phyloP scores from a whole-genome alignment of 2,888 invertebrate genomes.

The Andrena fulva region DNA sequence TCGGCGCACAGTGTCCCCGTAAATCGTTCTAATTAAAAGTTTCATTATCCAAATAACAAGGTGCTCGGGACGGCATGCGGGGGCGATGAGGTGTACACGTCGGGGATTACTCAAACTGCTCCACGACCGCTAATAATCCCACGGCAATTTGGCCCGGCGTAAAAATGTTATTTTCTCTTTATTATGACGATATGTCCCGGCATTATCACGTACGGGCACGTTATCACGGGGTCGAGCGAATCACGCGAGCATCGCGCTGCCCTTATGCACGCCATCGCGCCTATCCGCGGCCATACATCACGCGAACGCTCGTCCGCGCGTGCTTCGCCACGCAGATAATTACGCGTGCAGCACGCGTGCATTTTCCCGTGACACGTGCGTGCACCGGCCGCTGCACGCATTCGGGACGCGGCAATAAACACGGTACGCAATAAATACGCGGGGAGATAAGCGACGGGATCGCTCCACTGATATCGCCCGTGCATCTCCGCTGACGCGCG shows the following conservation, averaged over 20 bases:
- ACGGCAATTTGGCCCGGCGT: constrained; percentile 34
- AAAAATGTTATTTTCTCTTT: constrained; percentile 30
- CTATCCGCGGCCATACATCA: constrained; percentile 49
- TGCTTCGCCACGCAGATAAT: constrained; percentile 58
- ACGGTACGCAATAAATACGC: constrained; percentile 56
- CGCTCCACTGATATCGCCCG: constrained; percentile 63
- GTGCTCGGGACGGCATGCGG: too few relatives aligned
- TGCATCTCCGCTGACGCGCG: constrained; percentile 39
- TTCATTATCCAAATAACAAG: constrained; percentile 11
- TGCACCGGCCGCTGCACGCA: constrained; percentile 61
- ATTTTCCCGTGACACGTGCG: constrained; percentile 63
- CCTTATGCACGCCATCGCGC: constrained; percentile 50
- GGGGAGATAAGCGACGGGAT: constrained; percentile 61
- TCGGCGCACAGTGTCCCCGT: background rate
- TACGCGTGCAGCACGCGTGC: constrained; percentile 61
- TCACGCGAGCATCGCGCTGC: constrained; percentile 73
- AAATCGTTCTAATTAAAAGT: constrained; percentile 26
- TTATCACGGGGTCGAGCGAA: constrained; percentile 58
- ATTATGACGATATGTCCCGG: constrained; percentile 27
- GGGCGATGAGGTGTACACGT: background rate
- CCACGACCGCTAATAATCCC: constrained; percentile 26
- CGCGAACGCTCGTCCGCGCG: constrained; percentile 56
- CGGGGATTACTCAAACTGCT: constrained; percentile 8
- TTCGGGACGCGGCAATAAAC: constrained; percentile 57
- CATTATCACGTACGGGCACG: constrained; percentile 44